Evolutionary conservation across 2,113 vertebrate genomes (phyloP).

Genomic region (Malurus melanocephalus): DNA sequence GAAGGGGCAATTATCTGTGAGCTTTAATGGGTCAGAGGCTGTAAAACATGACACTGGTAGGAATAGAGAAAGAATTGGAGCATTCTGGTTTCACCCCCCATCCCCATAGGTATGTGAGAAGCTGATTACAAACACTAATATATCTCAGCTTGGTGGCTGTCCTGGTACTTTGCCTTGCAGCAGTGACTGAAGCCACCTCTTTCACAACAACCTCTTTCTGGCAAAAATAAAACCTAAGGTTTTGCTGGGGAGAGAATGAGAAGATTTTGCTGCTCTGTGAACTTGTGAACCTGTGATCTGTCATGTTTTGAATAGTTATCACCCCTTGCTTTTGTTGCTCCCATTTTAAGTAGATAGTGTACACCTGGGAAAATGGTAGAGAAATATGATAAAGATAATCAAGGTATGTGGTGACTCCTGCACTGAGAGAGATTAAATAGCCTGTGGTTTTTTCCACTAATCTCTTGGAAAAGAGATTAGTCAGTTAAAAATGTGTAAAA

Average conservation of each 20-base stretch:
- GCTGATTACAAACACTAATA: not conserved
- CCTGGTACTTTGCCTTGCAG: not conserved
- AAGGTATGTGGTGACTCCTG: not conserved
- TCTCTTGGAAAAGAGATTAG: not conserved
- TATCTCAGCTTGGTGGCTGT: not conserved
- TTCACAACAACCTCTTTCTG: not conserved
- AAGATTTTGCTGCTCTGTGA: not conserved
- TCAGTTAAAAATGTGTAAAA: not conserved
- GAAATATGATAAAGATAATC: not conserved
- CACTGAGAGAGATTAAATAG: not conserved
- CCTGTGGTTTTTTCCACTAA: not conserved
- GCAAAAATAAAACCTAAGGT: not conserved
- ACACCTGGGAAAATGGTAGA: not conserved
- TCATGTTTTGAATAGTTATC: not conserved
- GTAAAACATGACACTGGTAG: not conserved
- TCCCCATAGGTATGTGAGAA: rapidly evolving
- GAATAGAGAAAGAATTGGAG: not conserved
- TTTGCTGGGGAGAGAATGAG: not conserved
- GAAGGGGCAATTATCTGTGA: not conserved
- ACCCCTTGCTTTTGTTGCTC: not conserved
- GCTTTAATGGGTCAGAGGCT: not conserved
- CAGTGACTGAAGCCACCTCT: not conserved
- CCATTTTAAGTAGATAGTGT: not conserved
- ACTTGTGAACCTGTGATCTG: not conserved
- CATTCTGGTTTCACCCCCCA: not conserved